Percentiles rank a stretch among this genome's conserved stretches.
Conservation (phyloP, 1,140 invertebrate species). For the Zaprionus gabonicus region DNA sequence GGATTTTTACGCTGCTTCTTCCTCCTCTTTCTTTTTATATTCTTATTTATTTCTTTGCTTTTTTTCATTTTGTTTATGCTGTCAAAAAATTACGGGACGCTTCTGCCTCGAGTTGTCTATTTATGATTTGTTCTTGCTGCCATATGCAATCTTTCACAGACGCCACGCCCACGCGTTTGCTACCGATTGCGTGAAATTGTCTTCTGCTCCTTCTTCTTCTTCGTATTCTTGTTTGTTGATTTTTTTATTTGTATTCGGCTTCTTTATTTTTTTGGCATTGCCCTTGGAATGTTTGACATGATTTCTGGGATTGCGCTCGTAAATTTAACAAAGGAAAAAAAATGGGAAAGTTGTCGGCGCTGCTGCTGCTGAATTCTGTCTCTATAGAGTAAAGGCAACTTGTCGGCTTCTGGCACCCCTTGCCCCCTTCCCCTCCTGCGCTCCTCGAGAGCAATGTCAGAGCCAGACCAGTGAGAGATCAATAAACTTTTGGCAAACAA, state of each 20-base stretch:
- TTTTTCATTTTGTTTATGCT: conserved; percentile 47
- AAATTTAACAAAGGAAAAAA: conserved; percentile 50
- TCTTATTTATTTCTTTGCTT: conserved; percentile 8
- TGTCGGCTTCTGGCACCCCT: not conserved
- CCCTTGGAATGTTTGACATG: conserved; percentile 78
- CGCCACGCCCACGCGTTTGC: not conserved
- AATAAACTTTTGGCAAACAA: conserved; percentile 82
- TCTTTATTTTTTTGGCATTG: conserved; percentile 62
- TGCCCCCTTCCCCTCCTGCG: not conserved
- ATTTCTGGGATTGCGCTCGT: conserved; percentile 47
- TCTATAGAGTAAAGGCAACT: conserved; percentile 2
- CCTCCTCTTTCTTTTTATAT: conserved; percentile 8
- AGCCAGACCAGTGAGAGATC: conserved; percentile 64
- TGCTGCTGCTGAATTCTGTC: not conserved
- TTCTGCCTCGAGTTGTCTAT: conserved; percentile 57
- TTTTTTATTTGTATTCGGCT: conserved; percentile 7
- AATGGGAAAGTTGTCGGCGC: conserved; percentile 46
- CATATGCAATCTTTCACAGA: conserved; percentile 69
- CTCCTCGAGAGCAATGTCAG: conserved; percentile 37
- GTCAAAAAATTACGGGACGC: conserved; percentile 59
- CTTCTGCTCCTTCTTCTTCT: conserved; percentile 31
- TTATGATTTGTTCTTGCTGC: conserved; percentile 52
- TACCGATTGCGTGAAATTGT: conserved; percentile 51
- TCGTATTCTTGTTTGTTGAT: conserved; percentile 29
- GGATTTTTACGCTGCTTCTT: not conserved